A percentile compares a stretch with the other conserved stretches of the same genome.
Conservation (phyloP, 1,140 invertebrate species). For the Ceratitis capitata region DNA sequence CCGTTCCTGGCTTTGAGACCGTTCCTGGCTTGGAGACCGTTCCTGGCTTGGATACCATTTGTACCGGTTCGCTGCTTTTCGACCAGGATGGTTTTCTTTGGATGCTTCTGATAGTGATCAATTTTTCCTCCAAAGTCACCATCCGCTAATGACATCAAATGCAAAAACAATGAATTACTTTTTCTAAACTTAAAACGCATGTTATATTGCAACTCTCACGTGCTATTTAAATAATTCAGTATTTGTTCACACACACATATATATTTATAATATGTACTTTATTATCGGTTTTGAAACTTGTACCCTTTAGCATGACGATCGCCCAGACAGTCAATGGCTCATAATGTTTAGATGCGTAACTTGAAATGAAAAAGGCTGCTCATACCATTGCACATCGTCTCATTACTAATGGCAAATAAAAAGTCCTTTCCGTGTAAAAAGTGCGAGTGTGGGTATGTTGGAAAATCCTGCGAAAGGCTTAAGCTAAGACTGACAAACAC, state of each 20-base stretch:
- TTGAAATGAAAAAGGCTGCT: background rate
- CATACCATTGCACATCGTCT: background rate
- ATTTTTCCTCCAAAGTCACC: too few species aligned
- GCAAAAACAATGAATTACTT: too few species aligned
- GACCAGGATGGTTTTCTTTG: too few species aligned
- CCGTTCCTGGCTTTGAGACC: too few species aligned
- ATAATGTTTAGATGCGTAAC: background rate
- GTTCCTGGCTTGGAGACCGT: too few species aligned
- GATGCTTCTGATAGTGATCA: too few species aligned
- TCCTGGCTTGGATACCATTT: too few species aligned
- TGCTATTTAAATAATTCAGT: too few species aligned
- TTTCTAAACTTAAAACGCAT: too few species aligned
- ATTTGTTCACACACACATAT: background rate
- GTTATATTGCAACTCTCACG: too few species aligned
- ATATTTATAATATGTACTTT: background rate
- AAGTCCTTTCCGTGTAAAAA: conserved; percentile 1
- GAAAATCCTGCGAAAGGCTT: conserved; percentile 63
- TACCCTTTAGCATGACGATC: background rate
- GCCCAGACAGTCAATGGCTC: background rate
- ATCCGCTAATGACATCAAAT: too few species aligned
- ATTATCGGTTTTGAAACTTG: background rate
- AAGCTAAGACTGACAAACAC: conserved; percentile 65
- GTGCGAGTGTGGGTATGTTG: background rate
- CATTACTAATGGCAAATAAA: background rate
- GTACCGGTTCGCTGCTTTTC: too few species aligned